Base-by-base conservation (phyloP, 2,797 vertebrate species). In the Pteropus rufus region DNA sequence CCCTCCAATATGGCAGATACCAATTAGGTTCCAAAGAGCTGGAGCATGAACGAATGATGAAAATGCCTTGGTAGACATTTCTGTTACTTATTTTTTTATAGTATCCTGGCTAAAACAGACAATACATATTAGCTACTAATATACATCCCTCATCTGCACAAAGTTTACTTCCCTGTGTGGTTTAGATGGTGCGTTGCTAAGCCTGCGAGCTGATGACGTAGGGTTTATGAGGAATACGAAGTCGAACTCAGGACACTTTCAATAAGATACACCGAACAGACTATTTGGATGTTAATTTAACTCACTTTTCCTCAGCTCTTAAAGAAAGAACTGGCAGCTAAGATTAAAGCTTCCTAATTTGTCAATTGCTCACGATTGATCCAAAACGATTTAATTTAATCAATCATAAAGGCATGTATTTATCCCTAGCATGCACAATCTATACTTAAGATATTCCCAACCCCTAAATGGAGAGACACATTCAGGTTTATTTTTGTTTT, bases 291-390 rank as follows among this genome's bases (percentile, higher is more conserved):
- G 12, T 62, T 87, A 26, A 67, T 77, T 64, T 84, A 75, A 83
- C 7, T 70, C 56, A 44, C 19, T 23, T 4, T 52, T 87, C 41
- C 54, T 85, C 29, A 29, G 29, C 49, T 91, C 49, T 73, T 72
- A 29, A 24, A 73, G 19, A 11, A 19, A 73, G 36, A 84, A 46
- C 19, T 54, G 65, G 34, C 1, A n/a, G 82, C 60, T 36, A 58
- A 77, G 75, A 94, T 58, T 15, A 94, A 94, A 81, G 70, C 75
- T 34, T 77, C 36, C 14, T 80, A n/a, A 83, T 77, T 44, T 86
- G 89, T 73, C 87, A 64, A 36, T 94, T 85, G 70, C 31, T 94
- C 34, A 1, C 15, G 73, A 92, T 49, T 84, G 93, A 95, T 88
- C 62, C 73, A 67, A 93, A 89, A 72, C 36, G 36, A 60, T 54